Conservation (phyloP, 2,113 vertebrate genomes). For the Myotis brandtii region DNA sequence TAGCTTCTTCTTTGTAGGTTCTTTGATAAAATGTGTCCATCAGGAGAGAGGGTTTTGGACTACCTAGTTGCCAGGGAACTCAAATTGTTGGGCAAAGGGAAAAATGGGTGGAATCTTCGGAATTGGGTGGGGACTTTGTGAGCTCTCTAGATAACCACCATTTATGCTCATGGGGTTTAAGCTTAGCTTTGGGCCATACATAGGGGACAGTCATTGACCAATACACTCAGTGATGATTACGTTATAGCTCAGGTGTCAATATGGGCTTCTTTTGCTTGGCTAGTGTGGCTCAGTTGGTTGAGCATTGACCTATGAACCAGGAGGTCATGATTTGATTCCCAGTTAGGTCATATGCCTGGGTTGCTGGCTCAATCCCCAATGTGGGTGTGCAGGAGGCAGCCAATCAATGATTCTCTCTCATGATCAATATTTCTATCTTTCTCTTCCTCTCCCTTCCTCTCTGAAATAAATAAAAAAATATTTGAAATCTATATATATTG, state of each 20-base stretch:
- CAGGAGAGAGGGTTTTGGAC: conserved; percentile 18
- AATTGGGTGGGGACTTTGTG: neutral
- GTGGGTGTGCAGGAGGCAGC: too few species aligned
- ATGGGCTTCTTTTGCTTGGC: too few species aligned
- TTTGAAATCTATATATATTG: too few species aligned
- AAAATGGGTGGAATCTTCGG: neutral
- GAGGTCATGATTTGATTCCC: too few species aligned
- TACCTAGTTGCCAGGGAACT: neutral
- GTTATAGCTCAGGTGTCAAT: neutral
- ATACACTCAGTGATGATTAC: neutral
- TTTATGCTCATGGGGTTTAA: neutral
- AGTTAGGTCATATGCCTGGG: too few species aligned
- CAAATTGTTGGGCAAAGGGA: neutral
- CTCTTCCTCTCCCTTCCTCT: too few species aligned
- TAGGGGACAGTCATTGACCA: neutral
- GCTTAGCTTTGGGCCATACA: neutral
- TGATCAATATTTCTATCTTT: too few species aligned
- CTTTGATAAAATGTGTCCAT: conserved; percentile 46
- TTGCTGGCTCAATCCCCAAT: too few species aligned
- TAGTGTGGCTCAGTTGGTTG: too few species aligned
- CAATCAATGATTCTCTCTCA: too few species aligned
- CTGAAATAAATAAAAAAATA: too few species aligned
- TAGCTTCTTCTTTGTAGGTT: neutral
- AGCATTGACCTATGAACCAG: too few species aligned
- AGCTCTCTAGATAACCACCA: neutral